Percentiles rank a stretch among this genome's conserved stretches.
Evolutionary conservation across 2,113 vertebrate genomes (phyloP).

Genomic region (Pygoscelis adeliae): DNA sequence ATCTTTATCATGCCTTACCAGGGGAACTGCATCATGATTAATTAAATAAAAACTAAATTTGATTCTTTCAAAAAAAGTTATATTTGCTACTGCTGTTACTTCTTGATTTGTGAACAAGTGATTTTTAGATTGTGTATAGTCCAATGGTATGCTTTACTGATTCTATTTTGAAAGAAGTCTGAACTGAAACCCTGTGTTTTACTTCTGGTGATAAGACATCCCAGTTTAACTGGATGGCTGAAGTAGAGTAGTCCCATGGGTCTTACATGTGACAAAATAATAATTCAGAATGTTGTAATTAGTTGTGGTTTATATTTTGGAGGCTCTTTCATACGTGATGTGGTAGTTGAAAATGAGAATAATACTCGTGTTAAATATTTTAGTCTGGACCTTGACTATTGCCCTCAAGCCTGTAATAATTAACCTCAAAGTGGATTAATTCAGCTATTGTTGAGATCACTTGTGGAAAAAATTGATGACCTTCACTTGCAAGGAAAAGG

Average conservation of each 20-base stretch:
- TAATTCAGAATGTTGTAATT: not conserved
- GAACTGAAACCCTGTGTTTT: not conserved
- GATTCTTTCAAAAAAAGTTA: not conserved
- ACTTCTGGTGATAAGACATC: not conserved
- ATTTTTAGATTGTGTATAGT: not conserved
- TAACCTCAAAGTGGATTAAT: not conserved
- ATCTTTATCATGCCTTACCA: not conserved
- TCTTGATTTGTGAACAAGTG: not conserved
- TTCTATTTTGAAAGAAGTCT: not conserved
- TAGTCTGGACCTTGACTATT: not conserved
- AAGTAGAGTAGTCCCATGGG: not conserved
- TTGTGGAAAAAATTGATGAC: not conserved
- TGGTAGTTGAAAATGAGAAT: not conserved
- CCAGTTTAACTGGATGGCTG: not conserved
- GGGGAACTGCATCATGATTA: not conserved
- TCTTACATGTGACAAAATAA: not conserved
- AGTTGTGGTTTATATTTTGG: not conserved
- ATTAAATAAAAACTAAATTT: not conserved
- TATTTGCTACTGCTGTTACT: not conserved
- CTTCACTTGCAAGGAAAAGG: not conserved
- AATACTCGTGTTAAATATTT: not conserved
- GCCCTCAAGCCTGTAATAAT: not conserved
- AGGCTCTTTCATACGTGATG: not conserved
- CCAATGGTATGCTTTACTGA: not conserved
- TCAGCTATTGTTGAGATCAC: not conserved